Conservation (phyloP, 2,113 vertebrate species). For the Eulemur macaco region DNA sequence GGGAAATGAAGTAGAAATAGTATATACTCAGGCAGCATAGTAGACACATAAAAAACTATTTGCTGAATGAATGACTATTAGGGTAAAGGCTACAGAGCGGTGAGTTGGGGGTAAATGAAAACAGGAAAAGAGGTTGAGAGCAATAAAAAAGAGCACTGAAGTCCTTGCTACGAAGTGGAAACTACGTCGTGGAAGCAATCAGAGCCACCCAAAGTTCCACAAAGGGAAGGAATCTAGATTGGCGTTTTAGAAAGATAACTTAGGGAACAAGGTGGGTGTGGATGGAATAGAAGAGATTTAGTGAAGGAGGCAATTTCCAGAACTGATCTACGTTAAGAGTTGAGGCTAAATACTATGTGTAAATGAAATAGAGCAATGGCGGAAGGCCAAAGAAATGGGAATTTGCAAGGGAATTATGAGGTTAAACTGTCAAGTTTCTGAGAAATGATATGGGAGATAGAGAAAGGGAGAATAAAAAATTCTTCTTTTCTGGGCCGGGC, state of each 20-base stretch:
- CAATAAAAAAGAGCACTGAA: background rate
- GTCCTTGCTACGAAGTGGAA: background rate
- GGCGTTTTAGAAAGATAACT: background rate
- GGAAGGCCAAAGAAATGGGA: background rate
- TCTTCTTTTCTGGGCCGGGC: background rate
- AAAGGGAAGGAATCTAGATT: background rate
- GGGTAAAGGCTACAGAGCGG: background rate
- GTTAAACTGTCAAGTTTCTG: background rate
- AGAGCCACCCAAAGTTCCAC: background rate
- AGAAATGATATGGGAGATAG: background rate
- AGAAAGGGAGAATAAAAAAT: background rate
- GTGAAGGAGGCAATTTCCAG: background rate
- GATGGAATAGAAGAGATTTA: background rate
- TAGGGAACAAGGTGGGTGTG: fast-evolving
- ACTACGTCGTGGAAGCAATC: background rate
- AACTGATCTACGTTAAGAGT: background rate
- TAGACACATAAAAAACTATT: background rate
- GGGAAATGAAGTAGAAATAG: background rate
- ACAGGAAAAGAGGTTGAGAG: background rate
- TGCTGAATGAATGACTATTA: background rate
- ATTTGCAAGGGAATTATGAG: background rate
- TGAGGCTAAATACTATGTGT: background rate
- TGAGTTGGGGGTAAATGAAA: background rate
- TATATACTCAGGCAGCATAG: background rate
- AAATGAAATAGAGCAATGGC: background rate